phyloP scores from a whole-genome alignment of 2,797 vertebrate genomes.

The Rhabdomys pumilio region DNA sequence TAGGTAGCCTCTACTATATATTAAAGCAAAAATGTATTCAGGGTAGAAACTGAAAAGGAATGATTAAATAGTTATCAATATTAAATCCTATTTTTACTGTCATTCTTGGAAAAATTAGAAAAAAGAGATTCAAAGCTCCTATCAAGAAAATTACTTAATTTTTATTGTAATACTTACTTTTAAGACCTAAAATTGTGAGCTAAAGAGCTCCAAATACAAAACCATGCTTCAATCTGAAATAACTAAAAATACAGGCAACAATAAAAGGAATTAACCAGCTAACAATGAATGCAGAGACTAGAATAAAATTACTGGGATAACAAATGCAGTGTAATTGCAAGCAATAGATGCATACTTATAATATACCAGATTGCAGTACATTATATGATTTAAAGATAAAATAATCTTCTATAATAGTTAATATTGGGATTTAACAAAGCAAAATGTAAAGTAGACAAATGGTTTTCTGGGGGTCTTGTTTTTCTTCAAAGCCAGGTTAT shows the following conservation, averaged over 20 bases:
- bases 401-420: background rate
- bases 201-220: background rate
- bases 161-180: conserved; percentile 61
- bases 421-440: background rate
- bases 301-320: conserved; percentile 33
- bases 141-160: conserved; percentile 68
- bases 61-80: conserved; percentile 56
- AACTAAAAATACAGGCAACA: background rate
- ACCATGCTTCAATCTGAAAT: background rate
- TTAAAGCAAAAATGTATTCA: conserved; percentile 63
- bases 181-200: conserved; percentile 41
- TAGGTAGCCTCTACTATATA: background rate
- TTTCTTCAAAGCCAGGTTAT: background rate
- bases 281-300: conserved; percentile 27
- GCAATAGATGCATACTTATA: background rate
- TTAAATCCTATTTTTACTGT: conserved; percentile 65
- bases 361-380: background rate
- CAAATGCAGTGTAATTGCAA: background rate
- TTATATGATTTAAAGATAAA: conserved; percentile 23
- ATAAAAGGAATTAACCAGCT: background rate
- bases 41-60: background rate
- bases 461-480: conserved; percentile 36
- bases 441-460: background rate
- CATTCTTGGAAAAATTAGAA: conserved; percentile 40
- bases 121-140: conserved; percentile 42